phyloP scores from a whole-genome alignment of 2,888 invertebrate genomes.

The Meteorus cinctellus region DNA sequence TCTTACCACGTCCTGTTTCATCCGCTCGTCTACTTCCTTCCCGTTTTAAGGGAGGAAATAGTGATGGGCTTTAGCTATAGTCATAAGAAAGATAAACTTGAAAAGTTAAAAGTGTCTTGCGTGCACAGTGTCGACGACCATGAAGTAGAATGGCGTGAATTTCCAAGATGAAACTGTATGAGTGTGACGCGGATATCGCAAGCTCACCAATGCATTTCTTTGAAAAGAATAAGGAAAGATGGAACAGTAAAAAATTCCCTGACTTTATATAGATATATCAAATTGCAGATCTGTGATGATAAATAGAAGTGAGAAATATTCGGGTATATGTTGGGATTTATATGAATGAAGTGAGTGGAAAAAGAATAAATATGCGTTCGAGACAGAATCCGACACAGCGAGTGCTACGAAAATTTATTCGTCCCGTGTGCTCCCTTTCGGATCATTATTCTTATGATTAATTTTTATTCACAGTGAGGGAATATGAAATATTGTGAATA shows the following conservation, averaged over 20 bases:
- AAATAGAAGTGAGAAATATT: slow-evolving; percentile 44
- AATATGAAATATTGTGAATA: slow-evolving; percentile 40
- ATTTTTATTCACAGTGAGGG: slow-evolving; percentile 39
- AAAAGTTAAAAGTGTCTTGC: slow-evolving; percentile 65
- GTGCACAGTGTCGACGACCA: slow-evolving; percentile 3
- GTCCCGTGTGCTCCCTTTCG: slow-evolving; percentile 28
- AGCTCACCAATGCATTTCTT: slow-evolving; percentile 42
- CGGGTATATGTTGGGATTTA: slow-evolving; percentile 18
- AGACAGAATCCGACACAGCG: background rate
- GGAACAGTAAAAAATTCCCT: no score
- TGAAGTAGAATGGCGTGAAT: slow-evolving; percentile 2
- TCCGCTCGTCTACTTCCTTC: slow-evolving; percentile 1
- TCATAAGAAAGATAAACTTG: slow-evolving; percentile 65
- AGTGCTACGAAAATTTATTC: slow-evolving; percentile 37
- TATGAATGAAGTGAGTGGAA: slow-evolving; percentile 1
- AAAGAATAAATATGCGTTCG: slow-evolving; percentile 39
- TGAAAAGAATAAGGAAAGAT: no score
- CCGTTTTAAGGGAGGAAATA: background rate
- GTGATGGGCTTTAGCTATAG: slow-evolving; percentile 28
- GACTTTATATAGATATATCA: slow-evolving; percentile 12
- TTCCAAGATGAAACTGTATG: slow-evolving; percentile 29
- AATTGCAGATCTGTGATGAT: slow-evolving; percentile 26
- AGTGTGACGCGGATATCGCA: background rate
- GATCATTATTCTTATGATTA: slow-evolving; percentile 42
- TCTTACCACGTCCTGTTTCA: slow-evolving; percentile 5